Evolutionary conservation across 2,797 vertebrate genomes (phyloP).

Genomic region (Hapalemur alaotrensis): DNA sequence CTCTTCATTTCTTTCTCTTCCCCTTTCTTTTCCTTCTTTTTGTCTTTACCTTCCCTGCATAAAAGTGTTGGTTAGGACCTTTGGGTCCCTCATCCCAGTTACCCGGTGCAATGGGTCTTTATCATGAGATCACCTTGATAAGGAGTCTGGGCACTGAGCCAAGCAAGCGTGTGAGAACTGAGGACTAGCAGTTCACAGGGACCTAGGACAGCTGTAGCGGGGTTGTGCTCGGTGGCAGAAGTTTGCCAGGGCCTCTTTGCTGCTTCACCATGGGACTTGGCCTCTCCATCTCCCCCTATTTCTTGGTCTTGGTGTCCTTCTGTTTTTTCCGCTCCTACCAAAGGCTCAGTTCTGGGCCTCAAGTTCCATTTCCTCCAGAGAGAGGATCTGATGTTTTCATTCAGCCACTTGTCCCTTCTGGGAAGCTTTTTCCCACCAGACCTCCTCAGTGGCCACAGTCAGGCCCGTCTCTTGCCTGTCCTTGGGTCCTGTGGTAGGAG

Average conservation of each 20-base stretch:
- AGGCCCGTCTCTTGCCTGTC: not conserved
- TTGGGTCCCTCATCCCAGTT: not conserved
- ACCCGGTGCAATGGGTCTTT: not conserved
- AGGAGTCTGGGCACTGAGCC: not conserved
- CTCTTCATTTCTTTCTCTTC: not conserved
- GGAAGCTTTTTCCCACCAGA: not conserved
- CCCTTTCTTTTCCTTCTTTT: not conserved
- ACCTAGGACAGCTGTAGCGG: not conserved
- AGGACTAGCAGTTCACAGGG: not conserved
- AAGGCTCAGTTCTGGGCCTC: not conserved
- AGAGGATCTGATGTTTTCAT: not conserved
- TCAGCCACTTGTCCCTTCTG: not conserved
- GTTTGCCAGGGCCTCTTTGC: rapidly evolving
- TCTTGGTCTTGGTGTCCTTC: not conserved
- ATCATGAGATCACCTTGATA: not conserved
- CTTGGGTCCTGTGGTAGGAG: not conserved
- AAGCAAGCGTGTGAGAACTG: not conserved
- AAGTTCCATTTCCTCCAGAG: not conserved
- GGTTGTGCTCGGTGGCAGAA: not conserved
- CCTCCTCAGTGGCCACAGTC: not conserved
- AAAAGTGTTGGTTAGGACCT: not conserved
- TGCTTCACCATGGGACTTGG: rapidly evolving
- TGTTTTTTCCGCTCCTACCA: not conserved
- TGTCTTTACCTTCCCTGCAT: not conserved
- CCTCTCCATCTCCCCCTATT: not conserved